These are phyloP conservation scores for Esox lucius DNA, from an alignment of 2,797 vertebrate species.

Conservation along the genomic window DNA sequence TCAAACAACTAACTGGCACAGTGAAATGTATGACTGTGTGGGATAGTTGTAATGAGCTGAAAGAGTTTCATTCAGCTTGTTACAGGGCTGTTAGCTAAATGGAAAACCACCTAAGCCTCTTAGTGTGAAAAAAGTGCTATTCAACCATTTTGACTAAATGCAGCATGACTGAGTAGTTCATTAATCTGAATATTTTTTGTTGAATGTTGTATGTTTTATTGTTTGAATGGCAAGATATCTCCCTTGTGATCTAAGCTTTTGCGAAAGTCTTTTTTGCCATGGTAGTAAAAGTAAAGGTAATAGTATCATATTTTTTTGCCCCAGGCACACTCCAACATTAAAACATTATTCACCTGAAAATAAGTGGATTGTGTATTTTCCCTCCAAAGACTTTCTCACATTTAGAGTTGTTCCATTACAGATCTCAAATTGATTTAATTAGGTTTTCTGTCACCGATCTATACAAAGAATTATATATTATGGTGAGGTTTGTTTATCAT, in stretches of 20 bases:
- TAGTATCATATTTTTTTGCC: too few relatives aligned
- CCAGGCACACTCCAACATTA: too few relatives aligned
- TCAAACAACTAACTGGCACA: neutral
- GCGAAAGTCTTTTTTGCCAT: neutral
- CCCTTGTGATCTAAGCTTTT: neutral
- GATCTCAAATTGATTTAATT: too few relatives aligned
- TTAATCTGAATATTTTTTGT: neutral
- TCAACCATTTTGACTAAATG: neutral
- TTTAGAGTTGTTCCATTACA: too few relatives aligned
- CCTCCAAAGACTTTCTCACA: too few relatives aligned
- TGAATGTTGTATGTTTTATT: neutral
- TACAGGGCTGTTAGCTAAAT: constrained; percentile 49
- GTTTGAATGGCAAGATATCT: neutral
- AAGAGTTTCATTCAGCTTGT: constrained; percentile 59
- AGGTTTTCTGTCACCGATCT: too few relatives aligned
- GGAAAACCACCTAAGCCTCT: constrained; percentile 53
- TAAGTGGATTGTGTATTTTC: too few relatives aligned
- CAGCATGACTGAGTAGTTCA: neutral
- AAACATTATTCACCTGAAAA: too few relatives aligned
- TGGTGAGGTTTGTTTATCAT: too few relatives aligned
- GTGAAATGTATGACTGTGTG: constrained; percentile 18
- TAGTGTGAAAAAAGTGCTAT: constrained; percentile 52
- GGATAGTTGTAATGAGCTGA: constrained; percentile 53
- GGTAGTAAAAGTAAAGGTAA: too few relatives aligned
- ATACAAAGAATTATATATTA: too few relatives aligned